Evolutionary conservation across 2,113 vertebrate species (phyloP).

Genomic region (Rousettus leschenaultii): DNA sequence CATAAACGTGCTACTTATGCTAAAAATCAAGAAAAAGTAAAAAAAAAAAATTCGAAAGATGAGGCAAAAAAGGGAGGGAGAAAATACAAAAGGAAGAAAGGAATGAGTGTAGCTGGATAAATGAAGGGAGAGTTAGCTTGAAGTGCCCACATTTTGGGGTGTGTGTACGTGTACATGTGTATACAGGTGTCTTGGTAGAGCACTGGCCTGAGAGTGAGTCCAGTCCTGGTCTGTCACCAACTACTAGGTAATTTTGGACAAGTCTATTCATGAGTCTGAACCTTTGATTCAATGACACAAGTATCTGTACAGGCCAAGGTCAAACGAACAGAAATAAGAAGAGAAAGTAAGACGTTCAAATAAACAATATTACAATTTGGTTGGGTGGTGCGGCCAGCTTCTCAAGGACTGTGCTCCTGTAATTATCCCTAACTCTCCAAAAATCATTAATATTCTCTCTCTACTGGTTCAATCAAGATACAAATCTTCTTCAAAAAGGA

Average conservation of each 20-base stretch:
- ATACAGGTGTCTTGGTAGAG: not conserved
- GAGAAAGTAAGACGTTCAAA: not conserved
- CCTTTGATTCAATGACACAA: not conserved
- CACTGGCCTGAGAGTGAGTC: not conserved
- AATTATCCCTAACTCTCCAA: not conserved
- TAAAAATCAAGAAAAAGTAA: not conserved
- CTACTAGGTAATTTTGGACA: not conserved
- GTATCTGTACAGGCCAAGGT: not conserved
- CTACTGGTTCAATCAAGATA: not conserved
- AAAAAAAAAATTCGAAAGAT: not conserved
- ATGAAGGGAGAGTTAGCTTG: not conserved
- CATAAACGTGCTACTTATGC: not conserved
- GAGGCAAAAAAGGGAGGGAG: not conserved
- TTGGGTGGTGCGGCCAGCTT: not conserved
- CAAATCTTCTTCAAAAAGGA: not conserved
- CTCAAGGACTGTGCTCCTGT: not conserved
- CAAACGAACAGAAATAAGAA: not conserved
- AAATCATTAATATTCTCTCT: not conserved
- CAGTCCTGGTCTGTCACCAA: not conserved
- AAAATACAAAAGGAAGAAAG: not conserved
- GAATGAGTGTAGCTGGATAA: not conserved
- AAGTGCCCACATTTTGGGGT: not conserved
- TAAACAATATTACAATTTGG: not conserved
- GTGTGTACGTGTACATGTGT: no score
- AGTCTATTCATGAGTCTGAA: not conserved